Evolutionary conservation across 2,888 invertebrate genomes (phyloP).

Genomic region (Steromphala cineraria): DNA sequence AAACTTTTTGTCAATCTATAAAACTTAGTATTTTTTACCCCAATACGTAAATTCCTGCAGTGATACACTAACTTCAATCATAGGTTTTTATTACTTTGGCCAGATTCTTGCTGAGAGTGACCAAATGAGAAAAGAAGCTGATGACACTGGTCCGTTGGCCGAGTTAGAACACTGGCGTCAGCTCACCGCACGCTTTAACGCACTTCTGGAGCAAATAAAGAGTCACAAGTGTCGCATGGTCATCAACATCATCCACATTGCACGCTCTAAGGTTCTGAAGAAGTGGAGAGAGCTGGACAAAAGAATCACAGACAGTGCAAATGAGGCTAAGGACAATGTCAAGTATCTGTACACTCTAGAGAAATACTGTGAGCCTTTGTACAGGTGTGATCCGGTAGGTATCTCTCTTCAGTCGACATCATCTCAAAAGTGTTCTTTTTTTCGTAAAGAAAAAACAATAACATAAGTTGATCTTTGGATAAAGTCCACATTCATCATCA

Average conservation of each 20-base stretch:
- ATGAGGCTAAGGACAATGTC: conserved; percentile 74
- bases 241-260: conserved; percentile 68
- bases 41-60: too few relatives aligned
- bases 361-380: conserved; percentile 74
- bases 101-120: conserved; percentile 86
- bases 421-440: too few relatives aligned
- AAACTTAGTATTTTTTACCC: too few relatives aligned
- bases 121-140: conserved; percentile 87
- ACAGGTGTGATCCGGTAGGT: conserved; percentile 72
- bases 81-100: neutral
- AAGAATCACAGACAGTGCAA: conserved; percentile 72
- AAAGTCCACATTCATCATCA: too few relatives aligned
- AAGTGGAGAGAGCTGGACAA: conserved; percentile 71
- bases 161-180: conserved; percentile 74
- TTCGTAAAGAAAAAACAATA: too few relatives aligned
- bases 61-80: too few relatives aligned
- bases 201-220: conserved; percentile 70
- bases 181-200: conserved; percentile 69
- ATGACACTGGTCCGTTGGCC: conserved; percentile 85
- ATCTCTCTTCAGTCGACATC: neutral
- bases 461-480: too few relatives aligned
- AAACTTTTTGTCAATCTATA: too few relatives aligned
- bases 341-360: conserved; percentile 73
- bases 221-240: conserved; percentile 65
- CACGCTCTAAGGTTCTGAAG: conserved; percentile 68